Conservation (phyloP, 2,113 vertebrate genomes). For the Corapipo altera region DNA sequence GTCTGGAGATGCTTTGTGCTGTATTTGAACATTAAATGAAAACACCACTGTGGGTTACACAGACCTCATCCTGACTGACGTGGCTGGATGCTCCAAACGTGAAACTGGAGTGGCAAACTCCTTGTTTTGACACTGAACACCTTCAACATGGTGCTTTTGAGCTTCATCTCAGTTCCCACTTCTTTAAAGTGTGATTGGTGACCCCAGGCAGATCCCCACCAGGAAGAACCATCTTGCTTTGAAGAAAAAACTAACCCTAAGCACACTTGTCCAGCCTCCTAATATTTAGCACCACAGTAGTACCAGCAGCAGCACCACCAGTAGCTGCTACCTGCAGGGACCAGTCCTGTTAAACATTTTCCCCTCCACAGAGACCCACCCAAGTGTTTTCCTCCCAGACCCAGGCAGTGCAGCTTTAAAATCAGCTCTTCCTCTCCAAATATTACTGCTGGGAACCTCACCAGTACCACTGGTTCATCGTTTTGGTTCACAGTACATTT, state of each 20-base stretch:
- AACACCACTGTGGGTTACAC: not conserved
- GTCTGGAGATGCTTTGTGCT: not conserved
- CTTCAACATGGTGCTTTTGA: rapidly evolving
- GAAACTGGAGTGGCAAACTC: not conserved
- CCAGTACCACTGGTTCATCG: rapidly evolving
- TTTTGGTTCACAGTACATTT: not conserved
- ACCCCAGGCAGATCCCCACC: not conserved
- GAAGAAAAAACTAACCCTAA: not conserved
- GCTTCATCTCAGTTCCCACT: not conserved
- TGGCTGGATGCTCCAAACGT: rapidly evolving
- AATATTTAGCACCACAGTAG: not conserved
- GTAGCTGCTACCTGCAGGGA: not conserved
- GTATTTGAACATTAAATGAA: not conserved
- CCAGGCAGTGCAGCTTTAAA: not conserved
- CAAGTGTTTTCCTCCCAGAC: not conserved
- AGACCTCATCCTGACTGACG: not conserved
- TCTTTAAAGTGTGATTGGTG: not conserved
- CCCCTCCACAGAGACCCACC: not conserved
- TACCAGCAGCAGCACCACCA: rapidly evolving
- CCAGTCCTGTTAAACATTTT: not conserved
- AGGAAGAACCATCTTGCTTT: not conserved
- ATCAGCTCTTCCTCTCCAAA: not conserved
- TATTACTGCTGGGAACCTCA: not conserved
- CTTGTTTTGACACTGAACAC: not conserved
- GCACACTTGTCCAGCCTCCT: not conserved